Base-by-base conservation (phyloP, 2,797 vertebrate species). In the Centropyge bicolor region DNA sequence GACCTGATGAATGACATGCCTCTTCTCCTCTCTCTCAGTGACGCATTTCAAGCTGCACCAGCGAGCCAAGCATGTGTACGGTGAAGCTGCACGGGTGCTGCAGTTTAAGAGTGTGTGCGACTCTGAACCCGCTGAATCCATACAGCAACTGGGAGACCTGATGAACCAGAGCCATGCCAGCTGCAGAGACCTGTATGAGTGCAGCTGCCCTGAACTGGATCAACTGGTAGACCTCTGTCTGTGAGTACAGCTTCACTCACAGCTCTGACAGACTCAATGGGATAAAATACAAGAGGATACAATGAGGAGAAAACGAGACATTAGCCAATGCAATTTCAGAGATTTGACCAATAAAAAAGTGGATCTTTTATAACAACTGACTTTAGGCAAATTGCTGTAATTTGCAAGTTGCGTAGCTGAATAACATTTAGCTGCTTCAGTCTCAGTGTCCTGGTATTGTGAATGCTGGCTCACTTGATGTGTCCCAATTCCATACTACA, bases 81-180 rank as follows among this genome's bases (percentile, higher is more conserved):
- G 97, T 0, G 98, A 99, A 89, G 98, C 98, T 11, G 96, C 95
- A 0, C 95, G 97, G 20, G 98, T 99, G 80, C 92, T 97, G 88
- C 93, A 84, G 71, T 99, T 99, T 57, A 94, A 97, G 93, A 93
- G 91, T 40, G 95, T 97, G 76, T 99, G 98, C 60, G 94, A 95
- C 0, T 92, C 96, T 45, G 91, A 93, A 72, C 94, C 96, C 38
- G 94, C 89, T 12, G 94, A 92, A 0, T 91, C 93, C 6, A 27
- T 97, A 46, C 84, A 86, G 85, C 95, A 95, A 73, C 95, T 99
- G 83, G 98, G 98, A 69, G 95, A 97, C 49, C 90, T 99, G 76
- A 99, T 99, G 98, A 97, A 97, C 91, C 96, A 96, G 94, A 99
- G 98, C 93, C 96, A 99, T 31, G 85, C 90, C 46, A 99, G 98